phyloP scores from a whole-genome alignment of 2,113 vertebrate species.

The Barnardius zonarius region DNA sequence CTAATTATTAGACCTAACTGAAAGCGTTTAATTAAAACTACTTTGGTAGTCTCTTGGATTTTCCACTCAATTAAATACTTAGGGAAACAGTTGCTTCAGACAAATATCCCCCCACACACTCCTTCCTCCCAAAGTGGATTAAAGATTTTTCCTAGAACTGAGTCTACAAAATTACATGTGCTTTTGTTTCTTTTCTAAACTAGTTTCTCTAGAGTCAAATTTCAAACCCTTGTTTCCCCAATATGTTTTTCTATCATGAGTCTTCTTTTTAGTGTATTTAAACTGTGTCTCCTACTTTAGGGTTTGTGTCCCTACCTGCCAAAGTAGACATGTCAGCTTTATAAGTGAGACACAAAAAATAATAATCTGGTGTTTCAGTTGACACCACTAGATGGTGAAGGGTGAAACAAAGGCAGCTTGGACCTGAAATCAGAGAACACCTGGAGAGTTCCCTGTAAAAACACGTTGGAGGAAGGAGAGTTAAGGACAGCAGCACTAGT shows the following conservation, averaged over 20 bases:
- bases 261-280: not conserved
- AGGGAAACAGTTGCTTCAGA: not conserved
- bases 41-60: not conserved
- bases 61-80: not conserved
- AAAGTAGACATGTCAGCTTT: not conserved
- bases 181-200: not conserved
- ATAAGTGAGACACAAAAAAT: not conserved
- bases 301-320: not conserved
- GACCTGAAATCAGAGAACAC: not conserved
- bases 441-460: not conserved
- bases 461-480: not conserved
- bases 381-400: not conserved
- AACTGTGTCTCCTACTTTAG: not conserved
- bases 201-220: not conserved
- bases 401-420: not conserved
- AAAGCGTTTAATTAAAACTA: not conserved
- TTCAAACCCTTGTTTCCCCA: not conserved
- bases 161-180: not conserved
- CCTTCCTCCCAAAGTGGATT: not conserved
- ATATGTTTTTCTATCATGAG: not conserved
- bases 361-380: not conserved
- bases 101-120: not conserved
- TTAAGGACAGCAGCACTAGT: not conserved
- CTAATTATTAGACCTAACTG: not conserved
- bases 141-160: not conserved